These are phyloP conservation scores for Mobula hypostoma DNA, from an alignment of 2,113 vertebrate species.

Conservation along the genomic window DNA sequence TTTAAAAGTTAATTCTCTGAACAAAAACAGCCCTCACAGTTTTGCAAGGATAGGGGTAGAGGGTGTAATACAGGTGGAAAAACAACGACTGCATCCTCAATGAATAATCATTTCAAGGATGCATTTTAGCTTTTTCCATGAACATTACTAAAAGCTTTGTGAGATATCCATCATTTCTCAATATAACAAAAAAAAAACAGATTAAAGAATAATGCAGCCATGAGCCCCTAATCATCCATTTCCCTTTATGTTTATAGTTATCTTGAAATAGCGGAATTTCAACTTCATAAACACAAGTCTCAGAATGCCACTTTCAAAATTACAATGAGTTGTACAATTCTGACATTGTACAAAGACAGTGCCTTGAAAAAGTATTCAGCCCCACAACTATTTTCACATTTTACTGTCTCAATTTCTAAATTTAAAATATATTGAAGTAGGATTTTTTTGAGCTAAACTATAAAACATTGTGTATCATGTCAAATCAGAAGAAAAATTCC, in stretches of 20 bases:
- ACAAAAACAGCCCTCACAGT: not conserved
- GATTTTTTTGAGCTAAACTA: no score
- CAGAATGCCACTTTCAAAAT: not conserved
- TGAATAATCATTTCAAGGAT: not conserved
- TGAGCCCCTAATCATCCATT: not conserved
- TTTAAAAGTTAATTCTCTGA: not conserved
- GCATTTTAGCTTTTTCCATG: not conserved
- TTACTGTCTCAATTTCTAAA: no score
- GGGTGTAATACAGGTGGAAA: not conserved
- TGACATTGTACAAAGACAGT: no score
- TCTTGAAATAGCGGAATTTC: not conserved
- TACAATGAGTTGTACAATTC: not conserved
- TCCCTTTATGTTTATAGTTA: not conserved
- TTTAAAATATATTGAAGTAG: no score
- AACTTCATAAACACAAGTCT: not conserved
- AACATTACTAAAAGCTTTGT: not conserved
- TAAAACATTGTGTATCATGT: no score
- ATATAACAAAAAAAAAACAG: not conserved
- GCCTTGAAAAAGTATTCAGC: no score
- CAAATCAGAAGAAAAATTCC: no score
- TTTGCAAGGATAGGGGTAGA: constrained; percentile 8
- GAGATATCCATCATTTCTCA: not conserved
- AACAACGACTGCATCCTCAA: not conserved
- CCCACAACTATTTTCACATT: no score
- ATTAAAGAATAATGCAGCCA: not conserved